A percentile compares a stretch with the other conserved stretches of the same genome.
phyloP scores from a whole-genome alignment of 2,888 invertebrate species.

The Theodoxus fluviatilis region DNA sequence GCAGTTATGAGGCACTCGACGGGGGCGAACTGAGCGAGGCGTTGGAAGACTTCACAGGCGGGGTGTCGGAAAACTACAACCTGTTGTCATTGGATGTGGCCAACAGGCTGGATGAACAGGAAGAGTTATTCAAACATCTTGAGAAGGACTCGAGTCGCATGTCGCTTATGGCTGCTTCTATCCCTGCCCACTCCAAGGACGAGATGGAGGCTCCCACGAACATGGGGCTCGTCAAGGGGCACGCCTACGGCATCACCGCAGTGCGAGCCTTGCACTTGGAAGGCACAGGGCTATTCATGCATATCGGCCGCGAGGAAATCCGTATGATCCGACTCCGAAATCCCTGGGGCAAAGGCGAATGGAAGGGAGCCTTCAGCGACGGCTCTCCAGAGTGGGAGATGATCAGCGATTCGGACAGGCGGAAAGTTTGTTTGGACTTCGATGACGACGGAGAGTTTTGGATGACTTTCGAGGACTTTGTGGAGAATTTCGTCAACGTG shows the following conservation, averaged over 20 bases:
- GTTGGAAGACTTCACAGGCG: constrained; percentile 72
- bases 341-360: constrained; percentile 72
- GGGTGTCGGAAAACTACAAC: constrained; percentile 70
- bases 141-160: constrained; percentile 67
- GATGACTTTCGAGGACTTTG: constrained; percentile 74
- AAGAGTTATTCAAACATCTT: constrained; percentile 68
- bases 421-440: constrained; percentile 70
- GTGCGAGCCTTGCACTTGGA: constrained; percentile 67
- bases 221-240: constrained; percentile 71
- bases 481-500: constrained; percentile 68
- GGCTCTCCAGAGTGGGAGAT: constrained; percentile 70
- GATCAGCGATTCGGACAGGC: constrained; percentile 68
- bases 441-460: constrained; percentile 74
- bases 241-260: constrained; percentile 73
- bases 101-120: constrained; percentile 64
- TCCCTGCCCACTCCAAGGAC: constrained; percentile 67
- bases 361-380: constrained; percentile 72
- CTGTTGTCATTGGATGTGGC: constrained; percentile 62
- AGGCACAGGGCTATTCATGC: constrained; percentile 61
- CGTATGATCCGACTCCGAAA: constrained; percentile 71
- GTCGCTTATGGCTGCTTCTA: constrained; percentile 72
- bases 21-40: constrained; percentile 73
- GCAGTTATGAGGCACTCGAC: constrained; percentile 72
- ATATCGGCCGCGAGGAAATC: constrained; percentile 68
- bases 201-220: constrained; percentile 70